Evolutionary conservation across 2,888 invertebrate genomes (phyloP), one percentile per base, ranked within the genome.

Genomic region (Chrysodeixis includens): DNA sequence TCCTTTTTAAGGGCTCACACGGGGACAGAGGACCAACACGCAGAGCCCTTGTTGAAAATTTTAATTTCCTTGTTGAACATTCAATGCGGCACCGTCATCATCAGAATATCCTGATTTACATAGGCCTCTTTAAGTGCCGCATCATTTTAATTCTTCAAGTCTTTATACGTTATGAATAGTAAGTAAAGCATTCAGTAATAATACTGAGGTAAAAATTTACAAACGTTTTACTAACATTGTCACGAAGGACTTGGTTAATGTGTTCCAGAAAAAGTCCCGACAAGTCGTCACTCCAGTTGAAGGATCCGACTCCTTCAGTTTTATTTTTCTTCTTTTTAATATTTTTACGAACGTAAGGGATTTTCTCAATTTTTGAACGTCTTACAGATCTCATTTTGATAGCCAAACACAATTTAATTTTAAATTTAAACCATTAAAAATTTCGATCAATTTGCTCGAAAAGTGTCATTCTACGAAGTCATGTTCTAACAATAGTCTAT

Each of bases 171-270:
- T n/a, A n/a, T n/a, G n/a, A n/a, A n/a, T n/a, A n/a, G n/a, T n/a
- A n/a, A n/a, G n/a, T n/a, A n/a, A 8, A 6, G 35, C 14, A 0
- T 12, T 35, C 26, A 26, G 26, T 6, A 26, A 40, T 40, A 40
- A 40, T 5, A 40, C n/a, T 40, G 1, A 1, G n/a, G n/a, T n/a
- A n/a, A 20, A 20, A 49, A 49, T 18, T 49, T 49, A 20, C 9
- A 49, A 49, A 49, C 9, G 10, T 49, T 20, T 18, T 67, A 85
- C 86, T 77, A 64, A 87, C 86, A 57, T 78, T 69, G 55, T 71
- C 61, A 26, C 83, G 79, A 30, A 87, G 71, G 16, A 76, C 74
- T 78, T 88, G 83, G 61, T 87, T 88, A 32, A 89, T 78, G 58
- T 83, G 75, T 62, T 82, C 81, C 30, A 86, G 62, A 59, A 74